A percentile compares a stretch with the other conserved stretches of the same genome.
These are phyloP conservation scores for Thymallus thymallus DNA, from an alignment of 2,113 vertebrate species.

Conservation along the genomic window DNA sequence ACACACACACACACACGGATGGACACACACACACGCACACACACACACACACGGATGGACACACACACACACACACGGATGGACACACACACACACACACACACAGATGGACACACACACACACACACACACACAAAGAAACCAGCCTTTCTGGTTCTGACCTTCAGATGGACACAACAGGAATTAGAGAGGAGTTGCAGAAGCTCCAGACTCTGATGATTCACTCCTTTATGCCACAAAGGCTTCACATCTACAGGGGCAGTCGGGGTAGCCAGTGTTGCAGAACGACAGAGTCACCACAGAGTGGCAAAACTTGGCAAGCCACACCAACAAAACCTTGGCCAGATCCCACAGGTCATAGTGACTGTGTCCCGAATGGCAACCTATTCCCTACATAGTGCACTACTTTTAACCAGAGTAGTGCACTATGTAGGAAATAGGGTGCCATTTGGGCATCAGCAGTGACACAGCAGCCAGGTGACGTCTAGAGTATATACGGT, in stretches of 20 bases:
- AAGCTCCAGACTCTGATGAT: constrained; percentile 57
- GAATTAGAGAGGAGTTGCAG: constrained; percentile 32
- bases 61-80: background rate
- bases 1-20: constrained; percentile 13
- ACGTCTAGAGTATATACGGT: constrained; percentile 24
- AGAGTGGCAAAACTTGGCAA: constrained; percentile 13
- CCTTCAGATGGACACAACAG: constrained; percentile 54
- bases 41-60: background rate
- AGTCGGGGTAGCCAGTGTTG: constrained; percentile 10
- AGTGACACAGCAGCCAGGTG: constrained; percentile 28
- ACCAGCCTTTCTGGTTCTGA: constrained; percentile 30
- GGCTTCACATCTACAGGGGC: constrained; percentile 27
- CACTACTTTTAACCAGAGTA: no score
- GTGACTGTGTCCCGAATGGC: no score
- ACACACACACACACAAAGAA: background rate
- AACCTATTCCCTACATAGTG: no score
- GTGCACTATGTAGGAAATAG: no score
- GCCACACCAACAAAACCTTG: constrained; percentile 16
- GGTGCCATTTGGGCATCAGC: background rate
- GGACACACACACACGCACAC: no score
- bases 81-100: no score
- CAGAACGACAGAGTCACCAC: background rate
- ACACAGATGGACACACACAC: no score
- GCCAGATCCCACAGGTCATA: constrained; percentile 16
- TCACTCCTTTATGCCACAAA: constrained; percentile 50